phyloP scores from a whole-genome alignment of 2,888 invertebrate genomes.

The Operophtera brumata region DNA sequence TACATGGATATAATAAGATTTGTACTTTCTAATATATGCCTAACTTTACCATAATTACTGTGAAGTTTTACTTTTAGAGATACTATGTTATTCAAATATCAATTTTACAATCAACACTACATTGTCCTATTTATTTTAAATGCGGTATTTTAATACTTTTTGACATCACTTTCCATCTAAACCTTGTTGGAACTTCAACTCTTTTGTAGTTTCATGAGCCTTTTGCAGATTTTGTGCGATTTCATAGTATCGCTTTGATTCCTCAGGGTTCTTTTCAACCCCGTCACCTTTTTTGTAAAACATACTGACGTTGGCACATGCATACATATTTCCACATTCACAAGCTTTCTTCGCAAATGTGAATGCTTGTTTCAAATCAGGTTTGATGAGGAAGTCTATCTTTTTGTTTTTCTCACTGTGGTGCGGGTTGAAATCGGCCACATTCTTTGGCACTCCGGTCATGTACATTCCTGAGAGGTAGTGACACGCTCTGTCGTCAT shows the following conservation, averaged over 20 bases:
- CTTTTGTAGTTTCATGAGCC: constrained; percentile 80
- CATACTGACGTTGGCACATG: constrained; percentile 94
- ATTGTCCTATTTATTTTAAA: constrained; percentile 2
- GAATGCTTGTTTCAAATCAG: constrained; percentile 89
- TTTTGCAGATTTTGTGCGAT: constrained; percentile 86
- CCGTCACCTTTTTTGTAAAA: constrained; percentile 94
- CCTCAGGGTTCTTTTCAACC: constrained; percentile 84
- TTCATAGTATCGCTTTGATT: constrained; percentile 87
- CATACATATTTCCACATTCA: constrained; percentile 90
- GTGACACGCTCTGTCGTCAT: constrained; percentile 87
- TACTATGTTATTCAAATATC: background rate
- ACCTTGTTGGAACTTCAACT: constrained; percentile 81
- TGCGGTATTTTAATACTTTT: constrained; percentile 6
- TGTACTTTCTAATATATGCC: background rate
- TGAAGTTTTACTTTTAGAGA: background rate
- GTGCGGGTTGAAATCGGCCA: constrained; percentile 68
- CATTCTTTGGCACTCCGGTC: constrained; percentile 83
- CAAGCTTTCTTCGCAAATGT: constrained; percentile 89
- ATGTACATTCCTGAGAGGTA: constrained; percentile 90
- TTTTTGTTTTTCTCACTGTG: constrained; percentile 63
- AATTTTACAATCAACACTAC: constrained; percentile 1
- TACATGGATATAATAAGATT: background rate
- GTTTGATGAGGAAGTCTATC: constrained; percentile 78
- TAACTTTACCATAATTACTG: background rate
- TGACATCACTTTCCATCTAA: constrained; percentile 34